Conservation (phyloP, 2,797 vertebrate genomes). For the Pristis pectinata region DNA sequence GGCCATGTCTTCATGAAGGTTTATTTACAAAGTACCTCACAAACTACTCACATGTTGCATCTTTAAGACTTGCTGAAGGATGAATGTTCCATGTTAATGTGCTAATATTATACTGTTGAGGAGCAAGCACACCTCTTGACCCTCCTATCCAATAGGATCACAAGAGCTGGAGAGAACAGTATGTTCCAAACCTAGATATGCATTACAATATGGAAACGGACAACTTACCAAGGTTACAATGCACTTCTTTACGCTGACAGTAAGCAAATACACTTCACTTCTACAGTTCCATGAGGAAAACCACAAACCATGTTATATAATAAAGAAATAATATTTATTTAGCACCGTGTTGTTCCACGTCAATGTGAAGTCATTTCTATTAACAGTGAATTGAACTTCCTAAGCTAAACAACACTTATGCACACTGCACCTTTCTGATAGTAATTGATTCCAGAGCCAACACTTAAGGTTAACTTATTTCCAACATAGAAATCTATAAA, state of each 20-base stretch:
- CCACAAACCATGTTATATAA: neutral
- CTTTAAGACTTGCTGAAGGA: no score
- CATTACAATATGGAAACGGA: neutral
- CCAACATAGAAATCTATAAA: neutral
- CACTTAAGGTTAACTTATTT: neutral
- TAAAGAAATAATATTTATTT: neutral
- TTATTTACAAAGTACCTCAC: no score
- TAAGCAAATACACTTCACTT: no score
- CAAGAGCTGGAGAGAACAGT: no score
- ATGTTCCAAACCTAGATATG: no score
- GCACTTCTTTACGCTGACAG: neutral
- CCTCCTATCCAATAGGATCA: no score
- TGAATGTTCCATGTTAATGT: no score
- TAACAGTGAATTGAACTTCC: neutral
- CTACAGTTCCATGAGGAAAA: neutral
- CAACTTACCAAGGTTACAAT: neutral
- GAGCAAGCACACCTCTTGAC: no score
- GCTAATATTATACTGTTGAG: no score
- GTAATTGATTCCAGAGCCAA: slow-evolving; percentile 20
- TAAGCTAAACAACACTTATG: neutral
- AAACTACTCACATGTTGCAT: no score
- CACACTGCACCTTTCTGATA: neutral
- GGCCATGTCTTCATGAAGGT: no score
- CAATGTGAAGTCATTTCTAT: neutral
- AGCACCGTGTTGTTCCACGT: neutral